Base-by-base conservation (phyloP, 2,888 invertebrate species). In the Gryllus longicercus region DNA sequence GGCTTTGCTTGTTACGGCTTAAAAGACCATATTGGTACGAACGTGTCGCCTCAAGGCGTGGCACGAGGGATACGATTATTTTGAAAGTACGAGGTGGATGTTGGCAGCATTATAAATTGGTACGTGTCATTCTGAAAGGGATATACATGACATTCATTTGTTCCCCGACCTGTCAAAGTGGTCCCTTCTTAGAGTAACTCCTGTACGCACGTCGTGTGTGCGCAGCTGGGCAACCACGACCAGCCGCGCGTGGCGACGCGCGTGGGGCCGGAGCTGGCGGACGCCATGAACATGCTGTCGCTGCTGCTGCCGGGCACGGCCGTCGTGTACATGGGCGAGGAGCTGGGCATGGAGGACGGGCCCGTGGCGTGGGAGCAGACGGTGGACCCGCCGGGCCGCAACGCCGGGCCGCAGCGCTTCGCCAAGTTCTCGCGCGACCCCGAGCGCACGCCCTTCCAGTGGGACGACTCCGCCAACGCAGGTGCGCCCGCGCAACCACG, bases 291-390 rank as follows among this genome's bases (percentile, higher is more conserved):
- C 85, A 90, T 93, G 84, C 86, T 96, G 79, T 90, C 91, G 81
- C 88, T 93, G 85, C 86, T 93, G 18, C 87, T 96, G 49, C 95
- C 95, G 0, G 96, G 96, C 63, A 92, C 93, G 0, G 90, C 93
- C 0, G 90, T 95, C n/a, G 92, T 93, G 0, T 96, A 96, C 87
- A 94, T 96, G 84, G 95, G 96, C 1, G 95, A 96, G 85, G 96
- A 96, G 86, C 90, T 96, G 79, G 95, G 93, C 12, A 93, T 95
- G 94, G 88, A 89, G 0, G 91, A 95, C 85, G 85, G 85, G 0
- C 86, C 88, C 75, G 88, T 93, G 23, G 89, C 89, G 8, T 93
- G 91, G 89, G 87, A 89, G 3, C 90, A 93, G 80, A 93, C 92
- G 0, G 86, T 88, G 0, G 94, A 93, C 86, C 91, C 92, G 0